Evolutionary conservation across 2,888 invertebrate species (phyloP).

Genomic region (Eupithecia exiguata): DNA sequence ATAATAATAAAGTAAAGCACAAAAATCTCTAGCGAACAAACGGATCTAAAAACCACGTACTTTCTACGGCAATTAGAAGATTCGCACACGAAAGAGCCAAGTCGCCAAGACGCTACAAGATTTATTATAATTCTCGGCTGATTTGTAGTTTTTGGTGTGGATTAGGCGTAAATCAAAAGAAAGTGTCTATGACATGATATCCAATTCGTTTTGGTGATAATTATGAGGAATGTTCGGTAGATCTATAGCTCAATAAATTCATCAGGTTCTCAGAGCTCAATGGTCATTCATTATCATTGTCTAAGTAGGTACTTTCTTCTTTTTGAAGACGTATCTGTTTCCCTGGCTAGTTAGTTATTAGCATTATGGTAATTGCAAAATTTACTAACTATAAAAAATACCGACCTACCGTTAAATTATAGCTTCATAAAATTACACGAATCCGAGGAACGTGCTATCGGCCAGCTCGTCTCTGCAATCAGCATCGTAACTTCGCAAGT

Average conservation of each 20-base stretch:
- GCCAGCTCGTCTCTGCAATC: no score
- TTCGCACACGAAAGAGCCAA: conserved; percentile 78
- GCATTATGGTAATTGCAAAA: not conserved
- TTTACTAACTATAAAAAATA: no score
- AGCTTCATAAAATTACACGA: not conserved
- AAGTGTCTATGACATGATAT: conserved; percentile 10
- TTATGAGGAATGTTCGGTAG: not conserved
- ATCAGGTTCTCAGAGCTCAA: not conserved
- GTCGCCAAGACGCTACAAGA: conserved; percentile 34
- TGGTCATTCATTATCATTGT: not conserved
- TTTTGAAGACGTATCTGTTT: not conserved
- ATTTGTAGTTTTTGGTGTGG: conserved; percentile 33
- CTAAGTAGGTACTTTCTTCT: not conserved
- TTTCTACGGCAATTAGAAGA: conserved; percentile 81
- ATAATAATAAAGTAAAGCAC: conserved; percentile 70
- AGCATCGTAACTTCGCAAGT: not conserved
- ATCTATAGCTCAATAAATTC: not conserved
- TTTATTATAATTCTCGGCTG: conserved; percentile 35
- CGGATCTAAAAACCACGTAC: conserved; percentile 68
- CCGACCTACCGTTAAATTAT: not conserved
- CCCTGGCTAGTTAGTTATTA: not conserved
- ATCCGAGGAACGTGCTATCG: not conserved
- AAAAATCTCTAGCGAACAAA: conserved; percentile 68
- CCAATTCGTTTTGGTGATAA: conserved; percentile 9
- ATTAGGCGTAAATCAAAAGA: conserved; percentile 24